phyloP scores from a whole-genome alignment of 2,113 vertebrate species.

The Engystomops pustulosus region DNA sequence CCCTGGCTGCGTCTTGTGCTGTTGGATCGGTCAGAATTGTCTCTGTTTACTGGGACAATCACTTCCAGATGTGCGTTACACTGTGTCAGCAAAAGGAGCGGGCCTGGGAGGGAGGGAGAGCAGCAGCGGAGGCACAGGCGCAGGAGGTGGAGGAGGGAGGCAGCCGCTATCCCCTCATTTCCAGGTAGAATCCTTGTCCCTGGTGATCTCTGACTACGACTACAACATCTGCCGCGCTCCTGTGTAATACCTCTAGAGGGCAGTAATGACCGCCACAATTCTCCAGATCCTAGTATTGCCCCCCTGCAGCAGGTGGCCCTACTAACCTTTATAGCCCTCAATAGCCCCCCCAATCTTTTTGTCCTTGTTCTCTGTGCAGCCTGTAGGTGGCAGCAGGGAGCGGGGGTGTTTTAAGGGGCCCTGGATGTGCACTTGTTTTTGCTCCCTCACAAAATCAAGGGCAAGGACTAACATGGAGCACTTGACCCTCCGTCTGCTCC shows the following conservation, averaged over 20 bases:
- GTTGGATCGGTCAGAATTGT: conserved; percentile 49
- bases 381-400: neutral
- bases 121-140: neutral
- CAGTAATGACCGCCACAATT: neutral
- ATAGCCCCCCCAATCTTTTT: too few relatives aligned
- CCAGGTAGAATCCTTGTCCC: neutral
- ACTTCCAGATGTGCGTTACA: conserved; percentile 56
- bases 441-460: neutral
- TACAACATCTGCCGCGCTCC: neutral
- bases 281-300: neutral
- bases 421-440: neutral
- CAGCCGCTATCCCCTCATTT: neutral
- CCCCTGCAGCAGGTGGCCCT: too few relatives aligned
- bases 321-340: too few relatives aligned
- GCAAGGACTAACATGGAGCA: neutral
- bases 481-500: neutral
- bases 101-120: neutral
- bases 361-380: neutral
- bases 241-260: neutral
- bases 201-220: too few relatives aligned
- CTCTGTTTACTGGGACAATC: conserved; percentile 54
- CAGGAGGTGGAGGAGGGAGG: neutral
- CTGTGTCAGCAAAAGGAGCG: conserved; percentile 57
- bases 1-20: neutral
- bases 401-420: neutral